Conservation (phyloP, 2,797 vertebrate species). For the Fringilla coelebs region DNA sequence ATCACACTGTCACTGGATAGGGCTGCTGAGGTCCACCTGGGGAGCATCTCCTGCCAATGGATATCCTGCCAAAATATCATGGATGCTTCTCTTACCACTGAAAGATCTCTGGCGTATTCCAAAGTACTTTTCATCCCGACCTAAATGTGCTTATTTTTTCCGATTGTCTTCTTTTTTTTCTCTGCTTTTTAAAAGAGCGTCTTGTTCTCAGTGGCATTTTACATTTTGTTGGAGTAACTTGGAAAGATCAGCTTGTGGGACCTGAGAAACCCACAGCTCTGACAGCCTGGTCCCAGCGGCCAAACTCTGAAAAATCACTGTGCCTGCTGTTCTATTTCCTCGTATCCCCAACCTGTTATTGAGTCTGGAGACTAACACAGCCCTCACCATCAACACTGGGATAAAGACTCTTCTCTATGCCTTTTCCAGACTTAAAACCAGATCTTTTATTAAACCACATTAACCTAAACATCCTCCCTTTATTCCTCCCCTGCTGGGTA, state of each 20-base stretch:
- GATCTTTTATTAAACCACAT: conserved; percentile 61
- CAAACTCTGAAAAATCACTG: not conserved
- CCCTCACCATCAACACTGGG: not conserved
- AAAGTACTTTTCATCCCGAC: not conserved
- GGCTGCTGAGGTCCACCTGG: not conserved
- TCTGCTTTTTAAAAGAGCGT: not conserved
- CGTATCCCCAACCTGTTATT: accelerated
- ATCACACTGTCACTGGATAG: not conserved
- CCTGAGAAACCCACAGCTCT: not conserved
- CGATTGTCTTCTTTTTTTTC: not conserved
- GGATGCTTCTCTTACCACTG: not conserved
- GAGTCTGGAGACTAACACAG: not conserved
- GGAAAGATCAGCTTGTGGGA: not conserved
- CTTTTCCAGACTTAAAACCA: conserved; percentile 37
- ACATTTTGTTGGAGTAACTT: not conserved
- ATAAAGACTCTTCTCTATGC: not conserved
- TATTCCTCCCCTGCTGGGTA: conserved; percentile 57
- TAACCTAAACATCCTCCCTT: conserved; percentile 64
- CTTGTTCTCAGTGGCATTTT: not conserved
- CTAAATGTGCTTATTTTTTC: not conserved
- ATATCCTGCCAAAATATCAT: not conserved
- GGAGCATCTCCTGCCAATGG: not conserved
- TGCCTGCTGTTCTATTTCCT: not conserved
- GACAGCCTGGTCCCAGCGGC: not conserved
- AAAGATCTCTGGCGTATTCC: not conserved